Conservation (phyloP, 2,113 vertebrate species). For the Cacatua alba region DNA sequence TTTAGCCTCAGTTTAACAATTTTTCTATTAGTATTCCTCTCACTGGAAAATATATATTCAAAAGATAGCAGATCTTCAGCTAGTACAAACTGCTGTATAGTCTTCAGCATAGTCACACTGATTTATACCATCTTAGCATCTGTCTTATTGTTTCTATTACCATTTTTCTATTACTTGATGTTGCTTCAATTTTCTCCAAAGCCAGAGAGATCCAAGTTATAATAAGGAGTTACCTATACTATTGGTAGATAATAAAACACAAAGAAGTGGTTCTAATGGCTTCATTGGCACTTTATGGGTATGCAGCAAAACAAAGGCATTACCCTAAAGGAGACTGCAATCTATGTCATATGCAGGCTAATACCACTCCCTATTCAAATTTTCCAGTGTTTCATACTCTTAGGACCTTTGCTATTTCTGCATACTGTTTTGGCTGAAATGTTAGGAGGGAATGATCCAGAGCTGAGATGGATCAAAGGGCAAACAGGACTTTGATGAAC, state of each 20-base stretch:
- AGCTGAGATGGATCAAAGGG: background rate
- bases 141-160: conserved; percentile 24
- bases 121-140: conserved; percentile 23
- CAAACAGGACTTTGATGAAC: background rate
- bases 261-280: background rate
- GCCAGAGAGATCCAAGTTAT: background rate
- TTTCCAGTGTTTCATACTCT: background rate
- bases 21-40: conserved; percentile 1
- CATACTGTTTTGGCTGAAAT: background rate
- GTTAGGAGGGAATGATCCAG: background rate
- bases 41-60: background rate
- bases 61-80: background rate
- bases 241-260: conserved; percentile 8
- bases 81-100: background rate
- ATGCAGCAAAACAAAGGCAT: background rate
- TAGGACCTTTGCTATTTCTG: background rate
- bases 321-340: background rate
- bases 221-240: background rate
- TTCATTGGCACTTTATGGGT: background rate
- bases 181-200: conserved; percentile 26
- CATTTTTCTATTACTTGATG: background rate
- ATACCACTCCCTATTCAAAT: background rate
- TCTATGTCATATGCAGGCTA: background rate
- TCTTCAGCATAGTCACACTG: background rate
- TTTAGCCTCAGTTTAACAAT: background rate